Conservation (phyloP, 2,888 invertebrate genomes). For the Xestobium rufovillosum region DNA sequence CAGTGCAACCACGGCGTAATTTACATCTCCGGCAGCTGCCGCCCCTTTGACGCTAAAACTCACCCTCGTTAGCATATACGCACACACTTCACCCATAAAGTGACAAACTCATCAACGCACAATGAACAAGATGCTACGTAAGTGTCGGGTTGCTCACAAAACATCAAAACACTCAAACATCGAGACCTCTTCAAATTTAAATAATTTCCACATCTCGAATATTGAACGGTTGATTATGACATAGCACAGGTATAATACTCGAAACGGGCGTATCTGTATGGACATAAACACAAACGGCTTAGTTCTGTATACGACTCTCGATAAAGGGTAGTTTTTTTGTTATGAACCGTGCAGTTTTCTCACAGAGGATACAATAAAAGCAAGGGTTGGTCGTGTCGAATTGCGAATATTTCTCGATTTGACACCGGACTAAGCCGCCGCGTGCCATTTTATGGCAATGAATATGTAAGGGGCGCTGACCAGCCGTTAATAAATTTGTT, state of each 20-base stretch:
- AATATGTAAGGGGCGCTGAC: slow-evolving; percentile 13
- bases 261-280: no score
- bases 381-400: slow-evolving; percentile 13
- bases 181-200: slow-evolving; percentile 3
- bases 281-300: no score
- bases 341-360: no score
- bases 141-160: slow-evolving; percentile 16
- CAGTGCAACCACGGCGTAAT: no score
- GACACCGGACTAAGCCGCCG: slow-evolving; percentile 2
- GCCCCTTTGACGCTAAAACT: no score
- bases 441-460: slow-evolving; percentile 13
- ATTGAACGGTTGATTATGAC: no score
- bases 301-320: no score
- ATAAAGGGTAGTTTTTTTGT: no score
- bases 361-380: neutral
- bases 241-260: no score
- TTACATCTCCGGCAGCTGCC: no score
- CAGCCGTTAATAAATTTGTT: no score
- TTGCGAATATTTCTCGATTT: slow-evolving; percentile 6
- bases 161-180: slow-evolving; percentile 11
- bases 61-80: slow-evolving; percentile 9
- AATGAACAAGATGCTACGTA: slow-evolving; percentile 10
- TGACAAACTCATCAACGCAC: slow-evolving; percentile 14
- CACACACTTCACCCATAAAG: slow-evolving; percentile 12
- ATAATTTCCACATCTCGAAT: no score